These are phyloP conservation scores for Stigmatopora argus DNA, from an alignment of 2,113 vertebrate species.

Conservation along the genomic window DNA sequence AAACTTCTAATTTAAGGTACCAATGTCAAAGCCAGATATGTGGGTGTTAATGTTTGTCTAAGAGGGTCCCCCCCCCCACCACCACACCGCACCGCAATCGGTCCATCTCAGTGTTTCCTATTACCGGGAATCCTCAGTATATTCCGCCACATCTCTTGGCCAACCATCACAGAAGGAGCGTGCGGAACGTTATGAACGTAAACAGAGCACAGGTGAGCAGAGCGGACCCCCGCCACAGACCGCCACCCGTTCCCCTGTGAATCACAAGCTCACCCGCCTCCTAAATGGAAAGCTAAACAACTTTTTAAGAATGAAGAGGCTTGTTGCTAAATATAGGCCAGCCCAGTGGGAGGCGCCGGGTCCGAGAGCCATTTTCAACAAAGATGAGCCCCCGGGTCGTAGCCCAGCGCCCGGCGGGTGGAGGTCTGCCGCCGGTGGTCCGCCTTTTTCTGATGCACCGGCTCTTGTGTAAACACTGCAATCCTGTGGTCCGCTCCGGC, in stretches of 20 bases:
- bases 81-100: neutral
- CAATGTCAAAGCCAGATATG: neutral
- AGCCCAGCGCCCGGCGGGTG: conserved; percentile 65
- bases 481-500: conserved; percentile 72
- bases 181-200: conserved; percentile 5
- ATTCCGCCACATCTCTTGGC: conserved; percentile 14
- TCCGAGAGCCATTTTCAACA: conserved; percentile 74
- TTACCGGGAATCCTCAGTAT: conserved; percentile 13
- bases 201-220: conserved; percentile 42
- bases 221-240: conserved; percentile 18
- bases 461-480: conserved; percentile 75
- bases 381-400: conserved; percentile 71
- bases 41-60: neutral
- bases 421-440: conserved; percentile 72
- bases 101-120: neutral
- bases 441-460: conserved; percentile 75
- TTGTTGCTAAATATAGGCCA: conserved; percentile 76
- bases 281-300: conserved; percentile 69
- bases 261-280: conserved; percentile 16
- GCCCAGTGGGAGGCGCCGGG: conserved; percentile 58
- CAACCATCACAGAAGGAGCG: conserved; percentile 4
- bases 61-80: neutral
- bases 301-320: conserved; percentile 74
- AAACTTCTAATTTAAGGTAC: neutral
- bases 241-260: conserved; percentile 52